Conservation (phyloP, 2,888 invertebrate genomes). For the Drosophila austrosaltans region DNA sequence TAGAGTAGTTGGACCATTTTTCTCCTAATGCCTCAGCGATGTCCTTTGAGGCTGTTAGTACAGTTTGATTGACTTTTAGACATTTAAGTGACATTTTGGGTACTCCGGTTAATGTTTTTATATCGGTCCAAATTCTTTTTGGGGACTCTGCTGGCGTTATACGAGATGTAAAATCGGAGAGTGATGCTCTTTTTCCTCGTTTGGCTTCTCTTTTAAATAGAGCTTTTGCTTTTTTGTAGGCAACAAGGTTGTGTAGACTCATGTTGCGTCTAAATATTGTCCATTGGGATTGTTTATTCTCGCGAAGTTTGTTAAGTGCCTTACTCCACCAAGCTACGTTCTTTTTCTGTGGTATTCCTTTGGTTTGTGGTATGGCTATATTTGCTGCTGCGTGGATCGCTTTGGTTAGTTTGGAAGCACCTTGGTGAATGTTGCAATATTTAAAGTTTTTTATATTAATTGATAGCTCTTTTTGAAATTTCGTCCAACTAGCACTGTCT, state of each 20-base stretch:
- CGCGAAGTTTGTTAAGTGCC: neutral
- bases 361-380: neutral
- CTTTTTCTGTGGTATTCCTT: neutral
- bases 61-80: too few species aligned
- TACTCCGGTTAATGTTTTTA: slow-evolving; percentile 6
- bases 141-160: neutral
- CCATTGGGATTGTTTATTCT: neutral
- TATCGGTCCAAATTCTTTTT: neutral
- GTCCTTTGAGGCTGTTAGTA: too few species aligned
- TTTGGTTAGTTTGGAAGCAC: neutral
- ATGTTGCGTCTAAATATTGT: neutral
- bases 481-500: neutral
- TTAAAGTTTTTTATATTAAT: neutral
- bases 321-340: slow-evolving; percentile 4
- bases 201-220: slow-evolving; percentile 9
- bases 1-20: too few species aligned
- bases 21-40: too few species aligned
- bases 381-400: neutral
- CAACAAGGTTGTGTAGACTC: neutral
- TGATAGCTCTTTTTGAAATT: neutral
- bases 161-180: neutral
- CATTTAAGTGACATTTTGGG: neutral
- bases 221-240: neutral
- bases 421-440: neutral
- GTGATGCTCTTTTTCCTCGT: neutral